Base-by-base conservation (phyloP, 2,888 invertebrate species). In the Pasiphila rectangulata region DNA sequence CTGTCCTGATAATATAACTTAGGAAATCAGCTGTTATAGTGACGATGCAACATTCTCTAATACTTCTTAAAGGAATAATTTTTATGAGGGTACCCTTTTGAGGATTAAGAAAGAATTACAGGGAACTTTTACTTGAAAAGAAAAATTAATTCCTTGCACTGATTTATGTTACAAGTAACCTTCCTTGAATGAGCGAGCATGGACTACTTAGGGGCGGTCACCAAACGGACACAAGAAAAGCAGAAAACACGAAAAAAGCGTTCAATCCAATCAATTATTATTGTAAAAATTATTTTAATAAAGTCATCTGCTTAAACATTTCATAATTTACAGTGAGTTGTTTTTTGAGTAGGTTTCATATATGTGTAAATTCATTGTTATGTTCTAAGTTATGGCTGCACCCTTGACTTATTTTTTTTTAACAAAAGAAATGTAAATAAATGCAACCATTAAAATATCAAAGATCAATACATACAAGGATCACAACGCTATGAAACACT, bases 171-270 rank as follows among this genome's bases (percentile, higher is more conserved):
- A 16, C 16, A 30, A 30, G 30, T 30, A 30, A 30, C 30, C 30
- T 30, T 29, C 17, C 30, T 30, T 17, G 79, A 71, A 85, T 84
- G 88, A 86, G 81, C 86, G 88, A 88, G 87, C 89, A 87, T 86
- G 86, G 88, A 79, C 89, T 89, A 89, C 87, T 85, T 70, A 70
- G 85, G 88, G 84, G 80, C 80, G 85, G 86, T 88, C 88, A 88
- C 81, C 87, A 89, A 89, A 86, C 88, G 85, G 88, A 90, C 90
- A 90, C 90, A 90, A 90, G 90, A 85, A 90, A 90, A 90, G 90
- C 90, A 83, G 83, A 89, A 89, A 84, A 90, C 89, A 90, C 88
- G 90, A 89, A 84, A 84, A 56, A 87, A 90, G 90, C 90, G 89
- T 80, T 90, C 89, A 89, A 89, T 89, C 89, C 88, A 88, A 88